Evolutionary conservation across 1,140 invertebrate species (phyloP), one percentile per base, ranked within the genome.

Genomic region (Brachionus rubens): DNA sequence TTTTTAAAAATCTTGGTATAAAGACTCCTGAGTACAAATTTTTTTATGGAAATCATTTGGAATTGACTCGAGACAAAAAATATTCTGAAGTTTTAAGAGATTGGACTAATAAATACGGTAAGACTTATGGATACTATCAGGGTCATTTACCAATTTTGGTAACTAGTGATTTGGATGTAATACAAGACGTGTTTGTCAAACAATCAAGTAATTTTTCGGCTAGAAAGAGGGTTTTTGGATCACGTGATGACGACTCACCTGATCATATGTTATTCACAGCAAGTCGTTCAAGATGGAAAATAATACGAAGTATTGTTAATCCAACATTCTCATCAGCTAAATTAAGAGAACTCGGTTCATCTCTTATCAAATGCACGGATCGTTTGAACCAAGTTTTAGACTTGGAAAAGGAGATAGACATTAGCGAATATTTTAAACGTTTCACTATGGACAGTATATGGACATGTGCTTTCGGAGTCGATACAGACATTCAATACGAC

Each of bases 111-210:
- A 72, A 80, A 21, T 86, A 81, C 75, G 85, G 85, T 48, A 80
- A 82, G 56, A 82, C 81, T 28, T 86, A 83, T 78, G 85, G 62
- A 19, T 82, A 83, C 62, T 84, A 81, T 77, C 82, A 84, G 78
- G 83, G 83, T 1, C 81, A 82, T 24, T 79, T 78, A 16, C 83
- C 84, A 16, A 80, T 84, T 3, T 76, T 86, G 19, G 84, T 86
- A 1, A 82, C 83, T 3, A 81, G 82, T 26, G 82, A 86, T 78
- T 78, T 80, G 1, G 80, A 83, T 12, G 68, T 86, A 36, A 67
- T 86, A 5, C 78, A 83, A 16, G 82, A 86, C 77, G 80, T 86
- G 12, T 82, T 86, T 52, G 79, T 84, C 26, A 85, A 85, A 77
- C 83, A 86, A 77, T 86, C 86, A 78, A 82, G 82, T 47, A 80